Base-by-base conservation (phyloP, 2,797 vertebrate genomes). In the Xenops minutus region DNA sequence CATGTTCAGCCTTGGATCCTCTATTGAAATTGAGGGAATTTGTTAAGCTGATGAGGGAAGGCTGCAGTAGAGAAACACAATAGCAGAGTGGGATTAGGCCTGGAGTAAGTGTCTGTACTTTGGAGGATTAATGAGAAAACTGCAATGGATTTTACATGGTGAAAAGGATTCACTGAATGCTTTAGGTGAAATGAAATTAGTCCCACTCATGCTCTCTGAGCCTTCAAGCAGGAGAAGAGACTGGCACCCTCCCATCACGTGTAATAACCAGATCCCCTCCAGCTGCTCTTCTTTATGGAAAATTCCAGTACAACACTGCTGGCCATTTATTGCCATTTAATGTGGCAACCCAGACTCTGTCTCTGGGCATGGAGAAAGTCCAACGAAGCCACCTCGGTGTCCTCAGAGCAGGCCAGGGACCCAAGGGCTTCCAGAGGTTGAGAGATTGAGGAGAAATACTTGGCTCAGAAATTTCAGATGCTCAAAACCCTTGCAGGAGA, bases 61-160 rank as follows among this genome's bases (percentile, higher is more conserved):
- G 95, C 93, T 93, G 94, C 93, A 96, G 93, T 15, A 77, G 78
- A 85, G 93, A 95, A 95, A 94, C 91, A 96, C 96, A 97, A 97
- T 96, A 97, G 97, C 79, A 18, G 84, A 94, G 96, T 71, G 81
- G 96, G 97, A 97, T 97, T 97, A 97, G 95, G 94, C 94, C 93
- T 93, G 92, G 93, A 97, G 95, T 96, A 95, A 97, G 95, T 96
- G 93, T 93, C 95, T 96, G 95, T 92, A 93, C 92, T 97, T 94
- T 36, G 91, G 91, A 96, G 96, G 96, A 97, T 97, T 97, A 97
- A 97, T 97, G 88, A 97, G 96, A 93, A 96, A 96, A 93, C 88
- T 84, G 95, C 91, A 83, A 96, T 93, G 96, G 96, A 96, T 97
- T 97, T 97, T 96, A 93, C 94, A 96, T 93, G 93, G 92, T 95